Evolutionary conservation across 2,113 vertebrate species (phyloP).

Genomic region (Geothlypis trichas): DNA sequence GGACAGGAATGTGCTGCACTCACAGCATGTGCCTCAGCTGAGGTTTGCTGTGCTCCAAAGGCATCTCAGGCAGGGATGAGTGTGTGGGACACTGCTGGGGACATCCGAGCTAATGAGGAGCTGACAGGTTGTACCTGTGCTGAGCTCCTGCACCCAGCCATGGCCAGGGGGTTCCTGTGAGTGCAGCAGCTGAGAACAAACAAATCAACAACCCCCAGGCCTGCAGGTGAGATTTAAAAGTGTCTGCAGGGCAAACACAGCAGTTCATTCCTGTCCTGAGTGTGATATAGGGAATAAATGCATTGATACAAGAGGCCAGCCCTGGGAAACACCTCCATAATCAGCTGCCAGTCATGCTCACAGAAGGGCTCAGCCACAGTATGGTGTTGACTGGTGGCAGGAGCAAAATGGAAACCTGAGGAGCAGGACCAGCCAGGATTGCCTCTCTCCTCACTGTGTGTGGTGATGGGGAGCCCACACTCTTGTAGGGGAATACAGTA

Average conservation of each 20-base stretch:
- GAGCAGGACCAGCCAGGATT: not conserved
- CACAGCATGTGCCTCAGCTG: not conserved
- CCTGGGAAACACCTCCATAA: not conserved
- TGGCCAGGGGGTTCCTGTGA: not conserved
- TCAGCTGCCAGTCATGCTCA: not conserved
- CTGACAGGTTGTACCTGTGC: fast-evolving
- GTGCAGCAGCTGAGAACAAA: not conserved
- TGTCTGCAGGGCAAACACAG: not conserved
- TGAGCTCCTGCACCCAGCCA: not conserved
- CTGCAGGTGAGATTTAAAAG: not conserved
- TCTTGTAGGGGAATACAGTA: too few relatives aligned
- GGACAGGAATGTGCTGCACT: not conserved
- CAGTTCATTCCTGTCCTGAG: not conserved
- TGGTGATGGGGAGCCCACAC: not conserved
- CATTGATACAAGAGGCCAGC: not conserved
- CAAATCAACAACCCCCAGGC: fast-evolving
- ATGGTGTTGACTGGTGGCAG: not conserved
- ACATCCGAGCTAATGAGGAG: not conserved
- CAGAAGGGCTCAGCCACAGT: not conserved
- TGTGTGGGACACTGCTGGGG: not conserved
- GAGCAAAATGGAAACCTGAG: not conserved
- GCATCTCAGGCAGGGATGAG: not conserved
- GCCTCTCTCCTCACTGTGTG: not conserved
- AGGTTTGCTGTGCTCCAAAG: not conserved
- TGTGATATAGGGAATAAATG: not conserved